phyloP scores from a whole-genome alignment of 2,113 vertebrate genomes.

The Brienomyrus brachyistius region DNA sequence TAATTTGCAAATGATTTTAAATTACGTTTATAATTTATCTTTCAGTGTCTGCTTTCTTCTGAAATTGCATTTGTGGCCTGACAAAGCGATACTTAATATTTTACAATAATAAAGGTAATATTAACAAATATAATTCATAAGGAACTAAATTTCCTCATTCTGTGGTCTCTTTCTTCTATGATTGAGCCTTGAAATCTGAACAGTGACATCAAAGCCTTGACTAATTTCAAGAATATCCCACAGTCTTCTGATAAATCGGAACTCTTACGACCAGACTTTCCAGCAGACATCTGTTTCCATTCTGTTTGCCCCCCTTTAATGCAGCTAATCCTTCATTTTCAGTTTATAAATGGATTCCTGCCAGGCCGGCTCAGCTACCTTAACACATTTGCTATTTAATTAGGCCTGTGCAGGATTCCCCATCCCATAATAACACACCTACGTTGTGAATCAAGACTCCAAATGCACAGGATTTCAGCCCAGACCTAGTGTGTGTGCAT shows the following conservation, averaged over 20 bases:
- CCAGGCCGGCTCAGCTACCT: not conserved
- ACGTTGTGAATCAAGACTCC: not conserved
- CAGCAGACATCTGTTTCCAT: not conserved
- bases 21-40: not conserved
- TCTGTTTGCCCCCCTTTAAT: not conserved
- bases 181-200: not conserved
- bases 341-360: not conserved
- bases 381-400: not conserved
- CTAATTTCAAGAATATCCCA: not conserved
- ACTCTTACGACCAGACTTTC: not conserved
- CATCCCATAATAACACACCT: not conserved
- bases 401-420: not conserved
- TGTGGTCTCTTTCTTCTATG: not conserved
- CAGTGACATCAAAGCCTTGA: not conserved
- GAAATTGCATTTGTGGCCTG: not conserved
- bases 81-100: not conserved
- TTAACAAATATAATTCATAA: not conserved
- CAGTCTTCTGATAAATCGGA: not conserved
- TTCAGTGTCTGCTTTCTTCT: not conserved
- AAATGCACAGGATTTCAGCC: not conserved
- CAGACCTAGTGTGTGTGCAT: not conserved
- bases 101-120: not conserved
- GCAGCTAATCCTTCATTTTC: not conserved
- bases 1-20: not conserved
- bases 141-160: not conserved